Evolutionary conservation across 2,888 invertebrate genomes (phyloP).

Genomic region (Cerastoderma edule): DNA sequence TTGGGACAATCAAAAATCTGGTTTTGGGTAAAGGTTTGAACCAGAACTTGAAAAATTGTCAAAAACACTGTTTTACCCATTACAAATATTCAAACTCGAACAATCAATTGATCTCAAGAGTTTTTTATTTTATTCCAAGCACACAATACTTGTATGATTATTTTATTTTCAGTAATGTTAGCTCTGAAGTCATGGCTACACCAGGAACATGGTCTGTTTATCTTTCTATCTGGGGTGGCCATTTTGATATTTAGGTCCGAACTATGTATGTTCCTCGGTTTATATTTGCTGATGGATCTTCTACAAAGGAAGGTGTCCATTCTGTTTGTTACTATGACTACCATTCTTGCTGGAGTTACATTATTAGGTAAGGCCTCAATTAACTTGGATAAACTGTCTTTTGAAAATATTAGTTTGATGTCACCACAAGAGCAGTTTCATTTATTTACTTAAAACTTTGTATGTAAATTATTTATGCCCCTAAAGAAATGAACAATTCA

Average conservation of each 20-base stretch:
- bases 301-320: slow-evolving; percentile 89
- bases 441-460: too few relatives aligned
- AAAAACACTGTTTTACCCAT: too few relatives aligned
- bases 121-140: not conserved
- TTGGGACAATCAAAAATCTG: too few relatives aligned
- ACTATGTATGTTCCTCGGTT: slow-evolving; percentile 91
- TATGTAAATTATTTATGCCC: too few relatives aligned
- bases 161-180: slow-evolving; percentile 89
- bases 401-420: too few relatives aligned
- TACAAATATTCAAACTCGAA: too few relatives aligned
- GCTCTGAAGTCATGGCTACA: slow-evolving; percentile 94
- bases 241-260: slow-evolving; percentile 96
- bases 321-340: slow-evolving; percentile 81
- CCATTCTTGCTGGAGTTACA: slow-evolving; percentile 81
- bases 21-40: too few relatives aligned
- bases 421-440: too few relatives aligned
- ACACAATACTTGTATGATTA: not conserved
- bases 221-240: slow-evolving; percentile 93
- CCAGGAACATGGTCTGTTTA: slow-evolving; percentile 90
- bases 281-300: slow-evolving; percentile 92
- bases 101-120: too few relatives aligned
- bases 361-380: slow-evolving; percentile 86
- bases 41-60: too few relatives aligned
- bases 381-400: not conserved
- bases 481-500: too few relatives aligned